Conservation (phyloP, 30 jellyfish, hydroid and myxozoan genomes). For the Aurelia sp. region DNA sequence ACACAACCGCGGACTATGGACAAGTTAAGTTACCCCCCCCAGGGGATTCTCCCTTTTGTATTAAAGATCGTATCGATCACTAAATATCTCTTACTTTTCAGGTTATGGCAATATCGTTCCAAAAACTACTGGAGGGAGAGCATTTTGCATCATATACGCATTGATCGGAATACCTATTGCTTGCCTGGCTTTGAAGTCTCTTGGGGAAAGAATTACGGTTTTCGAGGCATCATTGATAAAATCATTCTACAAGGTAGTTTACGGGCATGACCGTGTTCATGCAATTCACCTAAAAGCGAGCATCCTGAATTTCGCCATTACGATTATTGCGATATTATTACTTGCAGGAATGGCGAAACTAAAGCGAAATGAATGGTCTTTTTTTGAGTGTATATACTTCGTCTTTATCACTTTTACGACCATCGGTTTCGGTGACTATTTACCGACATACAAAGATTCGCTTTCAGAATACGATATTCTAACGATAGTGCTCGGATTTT, state of each 20-base stretch:
- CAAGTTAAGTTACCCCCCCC: no score
- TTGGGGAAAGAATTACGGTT: constrained; percentile 57
- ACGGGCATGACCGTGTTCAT: constrained; percentile 13
- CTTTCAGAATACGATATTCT: constrained; percentile 48
- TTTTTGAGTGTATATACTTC: constrained; percentile 63
- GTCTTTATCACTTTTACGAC: constrained; percentile 56
- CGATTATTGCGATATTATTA: constrained; percentile 30
- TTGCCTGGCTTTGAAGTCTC: constrained; percentile 58
- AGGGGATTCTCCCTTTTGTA: no score
- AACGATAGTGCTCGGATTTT: constrained; percentile 37
- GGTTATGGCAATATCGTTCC: constrained; percentile 73
- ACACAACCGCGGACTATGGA: no score
- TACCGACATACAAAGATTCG: constrained; percentile 41
- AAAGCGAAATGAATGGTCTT: constrained; percentile 65
- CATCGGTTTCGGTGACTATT: constrained; percentile 74
- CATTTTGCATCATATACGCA: constrained; percentile 60
- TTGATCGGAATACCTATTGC: constrained; percentile 66
- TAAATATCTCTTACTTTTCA: neutral
- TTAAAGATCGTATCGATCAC: no score
- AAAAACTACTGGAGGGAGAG: constrained; percentile 46
- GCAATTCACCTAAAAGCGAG: constrained; percentile 56
- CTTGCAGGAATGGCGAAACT: constrained; percentile 47
- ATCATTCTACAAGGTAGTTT: neutral
- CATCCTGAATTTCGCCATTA: constrained; percentile 31
- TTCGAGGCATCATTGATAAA: constrained; percentile 4